phyloP scores from a whole-genome alignment of 2,888 invertebrate species.

The Osedax frankpressi region DNA sequence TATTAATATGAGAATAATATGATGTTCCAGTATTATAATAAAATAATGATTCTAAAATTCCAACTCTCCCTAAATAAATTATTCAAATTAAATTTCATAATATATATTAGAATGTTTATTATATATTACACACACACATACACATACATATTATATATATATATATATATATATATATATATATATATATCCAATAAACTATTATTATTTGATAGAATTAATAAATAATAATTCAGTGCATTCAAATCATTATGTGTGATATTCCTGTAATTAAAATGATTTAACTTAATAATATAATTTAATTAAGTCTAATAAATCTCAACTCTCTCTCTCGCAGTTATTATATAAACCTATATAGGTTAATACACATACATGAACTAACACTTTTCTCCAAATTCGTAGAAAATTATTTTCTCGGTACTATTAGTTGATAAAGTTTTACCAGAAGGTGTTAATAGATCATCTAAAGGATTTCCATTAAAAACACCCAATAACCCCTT shows the following conservation, averaged over 20 bases:
- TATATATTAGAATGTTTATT: not conserved
- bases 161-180: not conserved
- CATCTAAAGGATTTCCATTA: not conserved
- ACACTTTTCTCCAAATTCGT: not conserved
- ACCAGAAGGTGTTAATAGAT: not conserved
- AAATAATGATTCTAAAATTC: not conserved
- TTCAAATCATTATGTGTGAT: no score
- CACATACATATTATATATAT: not conserved
- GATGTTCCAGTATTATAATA: not conserved
- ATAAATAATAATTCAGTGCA: not conserved
- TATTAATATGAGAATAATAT: not conserved
- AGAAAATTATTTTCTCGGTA: not conserved
- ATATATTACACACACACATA: not conserved
- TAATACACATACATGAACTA: not conserved
- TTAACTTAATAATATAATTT: no score
- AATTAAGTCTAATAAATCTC: no score
- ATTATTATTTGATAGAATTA: not conserved
- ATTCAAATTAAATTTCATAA: not conserved
- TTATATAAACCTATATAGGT: not conserved
- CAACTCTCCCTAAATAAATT: not conserved
- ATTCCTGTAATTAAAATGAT: no score
- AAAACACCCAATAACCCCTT: not conserved
- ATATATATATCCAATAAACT: not conserved
- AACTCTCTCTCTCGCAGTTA: no score
- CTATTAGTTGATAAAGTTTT: not conserved